Evolutionary conservation across 2,113 vertebrate genomes (phyloP), one percentile per base, ranked within the genome.

Genomic region (Perognathus longimembris): DNA sequence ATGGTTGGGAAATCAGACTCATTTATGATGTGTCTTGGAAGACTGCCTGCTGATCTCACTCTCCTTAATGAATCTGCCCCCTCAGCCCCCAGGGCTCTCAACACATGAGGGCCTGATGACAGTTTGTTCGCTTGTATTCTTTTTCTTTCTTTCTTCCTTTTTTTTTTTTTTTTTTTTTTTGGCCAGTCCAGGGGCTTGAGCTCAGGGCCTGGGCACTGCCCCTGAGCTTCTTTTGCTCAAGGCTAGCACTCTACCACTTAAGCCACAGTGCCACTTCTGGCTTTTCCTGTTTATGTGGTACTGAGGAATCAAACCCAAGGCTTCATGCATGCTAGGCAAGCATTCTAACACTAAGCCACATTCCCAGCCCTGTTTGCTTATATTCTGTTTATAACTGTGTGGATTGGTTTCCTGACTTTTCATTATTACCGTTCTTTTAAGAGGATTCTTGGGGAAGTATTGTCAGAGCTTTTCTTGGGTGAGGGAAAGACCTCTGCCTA

Each of bases 371-470:
- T 81, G 78, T 26, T 83, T 32, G 7, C 12, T 54, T 54, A 54
- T 54, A 54, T 18, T 54, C 50, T 17, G 45, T 11, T 45, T 45
- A 67, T 76, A 54, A 91, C 8, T 75, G 84, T 76, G 21, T 67
- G 59, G 73, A 64, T 76, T 78, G 3, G 20, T 69, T 93, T 74
- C 42, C 57, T 86, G 79, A 84, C 20, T 70, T 95, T 50, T 83
- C 79, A 54, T 81, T 88, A 64, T 8, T 61, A 36, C 81, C 67
- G 61, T 82, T 63, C 69, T 57, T 63, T 80, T 50, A 71, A 50
- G 5, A 26, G 12, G 50, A 64, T 78, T 83, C 45, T 84, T 54
- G 38, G 54, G 71, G 76, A 70, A 71, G 20, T 26, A 38, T 36
- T 32, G 70, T 73, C 75, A 80, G 54, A 40, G 18, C 54, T 78